phyloP scores from a whole-genome alignment of 1,140 invertebrate species.

The Atta cephalotes region DNA sequence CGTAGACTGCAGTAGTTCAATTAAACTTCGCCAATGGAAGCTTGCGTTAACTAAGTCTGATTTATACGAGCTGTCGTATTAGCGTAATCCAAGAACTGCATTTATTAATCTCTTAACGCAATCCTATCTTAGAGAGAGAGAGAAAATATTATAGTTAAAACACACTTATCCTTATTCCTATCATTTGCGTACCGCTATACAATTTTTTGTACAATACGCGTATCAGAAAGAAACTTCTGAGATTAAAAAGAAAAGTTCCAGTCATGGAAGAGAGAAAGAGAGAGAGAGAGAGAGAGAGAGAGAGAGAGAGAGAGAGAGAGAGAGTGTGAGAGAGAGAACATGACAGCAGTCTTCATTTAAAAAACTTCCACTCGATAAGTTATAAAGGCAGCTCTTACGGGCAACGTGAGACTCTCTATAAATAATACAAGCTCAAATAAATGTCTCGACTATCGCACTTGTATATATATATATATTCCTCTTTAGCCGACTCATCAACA shows the following conservation, averaged over 20 bases:
- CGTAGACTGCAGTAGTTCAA: neutral
- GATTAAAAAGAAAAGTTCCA: constrained; percentile 10
- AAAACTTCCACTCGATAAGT: constrained; percentile 24
- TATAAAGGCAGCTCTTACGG: neutral
- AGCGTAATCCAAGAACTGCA: neutral
- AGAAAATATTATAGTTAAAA: neutral
- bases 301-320: too few relatives aligned
- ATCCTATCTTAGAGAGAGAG: neutral
- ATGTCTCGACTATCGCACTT: neutral
- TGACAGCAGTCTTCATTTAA: neutral
- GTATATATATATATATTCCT: neutral
- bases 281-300: neutral
- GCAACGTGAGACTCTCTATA: neutral
- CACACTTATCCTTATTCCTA: neutral
- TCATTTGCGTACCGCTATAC: neutral
- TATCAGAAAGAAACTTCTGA: neutral
- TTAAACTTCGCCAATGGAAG: constrained; percentile 25
- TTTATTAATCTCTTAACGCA: neutral
- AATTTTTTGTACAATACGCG: neutral
- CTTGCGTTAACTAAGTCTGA: constrained; percentile 5
- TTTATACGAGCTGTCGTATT: neutral
- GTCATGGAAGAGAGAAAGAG: neutral
- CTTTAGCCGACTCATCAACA: neutral
- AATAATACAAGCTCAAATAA: constrained; percentile 20
- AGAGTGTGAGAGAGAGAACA: too few relatives aligned